These are phyloP conservation scores for Aphidius ervi DNA, from an alignment of 1,140 invertebrate species.

Conservation along the genomic window DNA sequence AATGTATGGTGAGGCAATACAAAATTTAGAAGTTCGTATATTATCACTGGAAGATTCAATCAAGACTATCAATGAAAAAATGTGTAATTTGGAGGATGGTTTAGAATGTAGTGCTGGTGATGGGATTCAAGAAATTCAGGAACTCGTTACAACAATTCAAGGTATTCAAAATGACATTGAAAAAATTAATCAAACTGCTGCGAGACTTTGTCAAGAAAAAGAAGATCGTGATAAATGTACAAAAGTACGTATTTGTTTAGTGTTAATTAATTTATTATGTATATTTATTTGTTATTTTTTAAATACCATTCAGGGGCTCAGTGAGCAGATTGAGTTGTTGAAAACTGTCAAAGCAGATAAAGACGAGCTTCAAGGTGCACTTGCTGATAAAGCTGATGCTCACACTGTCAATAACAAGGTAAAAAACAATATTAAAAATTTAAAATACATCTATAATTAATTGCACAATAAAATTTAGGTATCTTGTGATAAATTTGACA, in stretches of 20 bases:
- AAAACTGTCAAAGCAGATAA: slow-evolving; percentile 61
- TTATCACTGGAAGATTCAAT: slow-evolving; percentile 34
- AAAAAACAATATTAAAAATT: neutral
- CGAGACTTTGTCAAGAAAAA: slow-evolving; percentile 41
- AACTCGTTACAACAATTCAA: slow-evolving; percentile 39
- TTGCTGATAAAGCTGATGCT: slow-evolving; percentile 69
- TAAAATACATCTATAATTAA: slow-evolving; percentile 3
- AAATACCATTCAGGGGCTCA: slow-evolving; percentile 39
- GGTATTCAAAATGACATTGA: slow-evolving; percentile 43
- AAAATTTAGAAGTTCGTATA: slow-evolving; percentile 14
- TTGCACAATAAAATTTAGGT: slow-evolving; percentile 44
- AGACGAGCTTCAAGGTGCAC: slow-evolving; percentile 62
- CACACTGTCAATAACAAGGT: slow-evolving; percentile 61
- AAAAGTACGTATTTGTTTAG: slow-evolving; percentile 23
- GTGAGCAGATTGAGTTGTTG: slow-evolving; percentile 56
- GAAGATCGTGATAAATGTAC: slow-evolving; percentile 31
- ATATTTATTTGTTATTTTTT: slow-evolving; percentile 6
- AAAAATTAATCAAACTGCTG: slow-evolving; percentile 35
- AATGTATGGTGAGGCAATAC: slow-evolving; percentile 31
- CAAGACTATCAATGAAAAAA: slow-evolving; percentile 28
- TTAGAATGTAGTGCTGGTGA: neutral
- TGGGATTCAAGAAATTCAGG: slow-evolving; percentile 24
- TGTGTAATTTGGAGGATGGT: slow-evolving; percentile 24
- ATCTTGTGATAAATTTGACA: slow-evolving; percentile 65
- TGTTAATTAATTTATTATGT: neutral